Evolutionary conservation across 2,113 vertebrate species (phyloP), one percentile per base, ranked within the genome.

Genomic region (Seriola rivoliana): DNA sequence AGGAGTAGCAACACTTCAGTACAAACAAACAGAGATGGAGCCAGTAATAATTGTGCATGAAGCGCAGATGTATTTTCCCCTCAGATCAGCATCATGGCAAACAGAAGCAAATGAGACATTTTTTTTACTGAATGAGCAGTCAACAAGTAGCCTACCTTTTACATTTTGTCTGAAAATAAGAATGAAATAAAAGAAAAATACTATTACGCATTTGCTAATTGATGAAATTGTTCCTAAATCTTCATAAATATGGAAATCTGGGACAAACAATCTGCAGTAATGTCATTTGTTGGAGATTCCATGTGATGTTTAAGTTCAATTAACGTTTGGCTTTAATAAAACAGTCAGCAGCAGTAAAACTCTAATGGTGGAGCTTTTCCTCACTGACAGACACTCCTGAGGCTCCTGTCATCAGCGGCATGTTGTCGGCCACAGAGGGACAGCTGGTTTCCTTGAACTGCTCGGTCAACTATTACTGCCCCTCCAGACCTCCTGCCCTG

Each of bases 381-480:
- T 21, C 59, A 0, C 36, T 79, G 57, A 57, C 85, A 96, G 96
- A 85, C 2, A 67, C 71, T 5, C 95, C 93, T 0, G 90, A 90
- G 54, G 75, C 78, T 21, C 95, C 95, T 0, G 71, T 89, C 65
- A 85, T 96, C 82, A 91, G 84, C 1, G 91, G 91, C 55, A 74
- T 81, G 8, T 55, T 80, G 40, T 78, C 84, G 1, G 90, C 93
- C 65, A 92, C 78, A 17, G 94, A 95, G 17, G 95, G 95, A 3
- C 90, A 95, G 76, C 21, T 44, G 42, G 92, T 95, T 65, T 81
- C 86, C 25, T 62, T 96, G 55, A 95, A 95, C 87, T 96, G 96
- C 83, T 94, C 94, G 0, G 84, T 91, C 54, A 60, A 40, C 16
- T 89, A 90, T 73, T 83, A 80, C 78, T 96, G 96, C 79, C 95